Conservation (phyloP, 2,113 vertebrate species). For the Ceratotherium simum region DNA sequence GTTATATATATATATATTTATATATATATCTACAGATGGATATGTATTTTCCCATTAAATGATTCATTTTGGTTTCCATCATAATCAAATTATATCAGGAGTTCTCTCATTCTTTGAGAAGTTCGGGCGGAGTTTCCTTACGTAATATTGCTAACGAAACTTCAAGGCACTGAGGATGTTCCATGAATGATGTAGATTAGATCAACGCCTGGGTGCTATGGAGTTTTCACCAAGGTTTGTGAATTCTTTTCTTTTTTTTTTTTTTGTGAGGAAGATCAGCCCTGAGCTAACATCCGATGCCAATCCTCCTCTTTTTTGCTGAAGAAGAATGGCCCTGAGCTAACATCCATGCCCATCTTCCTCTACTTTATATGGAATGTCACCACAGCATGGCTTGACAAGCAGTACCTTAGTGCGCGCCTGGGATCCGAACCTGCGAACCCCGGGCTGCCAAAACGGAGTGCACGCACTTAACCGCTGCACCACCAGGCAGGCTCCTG, state of each 20-base stretch:
- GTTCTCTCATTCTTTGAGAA: conserved; percentile 4
- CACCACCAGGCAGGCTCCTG: neutral
- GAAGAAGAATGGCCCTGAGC: no score
- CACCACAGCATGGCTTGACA: no score
- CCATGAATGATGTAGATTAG: neutral
- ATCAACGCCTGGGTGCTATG: neutral
- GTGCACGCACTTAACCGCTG: no score
- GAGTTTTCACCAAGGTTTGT: neutral
- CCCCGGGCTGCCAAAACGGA: no score
- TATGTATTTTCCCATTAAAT: neutral
- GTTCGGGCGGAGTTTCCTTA: neutral
- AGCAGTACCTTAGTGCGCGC: no score
- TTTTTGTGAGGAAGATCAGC: no score
- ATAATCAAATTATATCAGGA: neutral
- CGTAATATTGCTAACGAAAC: neutral
- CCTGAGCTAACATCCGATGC: no score
- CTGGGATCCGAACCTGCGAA: no score
- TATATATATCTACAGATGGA: neutral
- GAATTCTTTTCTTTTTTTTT: neutral
- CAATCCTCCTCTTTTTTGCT: no score
- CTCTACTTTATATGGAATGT: no score
- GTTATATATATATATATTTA: neutral
- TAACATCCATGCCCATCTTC: no score
- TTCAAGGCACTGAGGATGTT: neutral
- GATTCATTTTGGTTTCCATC: neutral